A percentile compares a stretch with the other conserved stretches of the same genome.
These are phyloP conservation scores for Andrena camellia DNA, from an alignment of 2,888 invertebrate species.

Conservation along the genomic window DNA sequence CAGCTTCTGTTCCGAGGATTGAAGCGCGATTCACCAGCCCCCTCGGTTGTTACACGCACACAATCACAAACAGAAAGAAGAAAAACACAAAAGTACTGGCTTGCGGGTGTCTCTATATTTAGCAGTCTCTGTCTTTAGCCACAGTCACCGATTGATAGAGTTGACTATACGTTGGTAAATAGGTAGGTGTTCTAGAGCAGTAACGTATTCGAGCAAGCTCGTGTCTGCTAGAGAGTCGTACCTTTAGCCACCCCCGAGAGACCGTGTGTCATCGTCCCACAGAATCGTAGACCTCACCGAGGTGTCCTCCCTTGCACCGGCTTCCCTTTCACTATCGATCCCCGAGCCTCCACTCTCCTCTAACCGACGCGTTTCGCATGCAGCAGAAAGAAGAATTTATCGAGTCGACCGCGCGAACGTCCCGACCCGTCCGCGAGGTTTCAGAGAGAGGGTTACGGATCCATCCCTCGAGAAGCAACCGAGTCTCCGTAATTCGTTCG, in stretches of 20 bases:
- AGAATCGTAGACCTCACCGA: conserved; percentile 46
- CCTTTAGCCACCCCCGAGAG: conserved; percentile 63
- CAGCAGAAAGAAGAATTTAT: conserved; percentile 5
- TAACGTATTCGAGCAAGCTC: conserved; percentile 76
- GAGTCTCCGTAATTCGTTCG: not conserved
- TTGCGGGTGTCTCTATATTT: conserved; percentile 78
- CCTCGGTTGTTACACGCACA: conserved; percentile 1
- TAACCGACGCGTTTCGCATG: not conserved
- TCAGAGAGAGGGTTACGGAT: not conserved
- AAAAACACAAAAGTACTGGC: conserved; percentile 59
- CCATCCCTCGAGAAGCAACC: not conserved
- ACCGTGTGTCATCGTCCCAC: conserved; percentile 58
- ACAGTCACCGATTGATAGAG: conserved; percentile 81
- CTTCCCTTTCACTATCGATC: conserved; percentile 30
- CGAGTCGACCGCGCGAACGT: not conserved
- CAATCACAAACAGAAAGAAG: conserved; percentile 24
- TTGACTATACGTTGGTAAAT: conserved; percentile 80
- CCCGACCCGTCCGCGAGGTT: not conserved
- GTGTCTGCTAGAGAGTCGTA: conserved; percentile 76
- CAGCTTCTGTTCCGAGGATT: not conserved
- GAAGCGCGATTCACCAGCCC: not conserved
- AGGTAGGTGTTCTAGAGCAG: conserved; percentile 80
- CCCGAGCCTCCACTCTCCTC: conserved; percentile 22
- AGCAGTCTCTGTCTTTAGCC: conserved; percentile 79
- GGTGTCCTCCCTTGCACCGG: conserved; percentile 30